Base-by-base conservation (phyloP, 1,140 invertebrate species). In the Conus ventricosus region DNA sequence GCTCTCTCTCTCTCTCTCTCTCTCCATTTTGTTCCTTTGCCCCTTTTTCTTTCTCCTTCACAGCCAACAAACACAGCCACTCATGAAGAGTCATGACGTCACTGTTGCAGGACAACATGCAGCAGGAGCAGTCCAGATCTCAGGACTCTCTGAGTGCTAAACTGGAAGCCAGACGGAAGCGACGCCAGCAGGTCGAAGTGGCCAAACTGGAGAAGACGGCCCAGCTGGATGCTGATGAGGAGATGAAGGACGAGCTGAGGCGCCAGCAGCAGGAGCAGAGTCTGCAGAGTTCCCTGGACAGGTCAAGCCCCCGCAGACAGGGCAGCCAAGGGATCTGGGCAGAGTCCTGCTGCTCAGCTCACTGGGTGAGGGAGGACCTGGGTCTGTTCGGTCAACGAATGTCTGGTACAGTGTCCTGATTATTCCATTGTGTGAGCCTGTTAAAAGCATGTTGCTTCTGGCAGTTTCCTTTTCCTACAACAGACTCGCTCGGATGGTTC, bases 151-250 rank as follows among this genome's bases (percentile, higher is more conserved):
- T 95, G 25, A 67, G 92, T 80, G 91, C 93, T 4, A 94, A 93
- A 85, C 90, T 95, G 23, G 93, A 93, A 53, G 94, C 94, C 0
- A 88, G 94, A 17, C 90, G 91, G 54, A 92, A 94, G 60, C 92
- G 91, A 76, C 87, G 91, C 8, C 84, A 92, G 20, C 91, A 91
- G 10, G 90, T 90, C 0, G 93, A 91, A 78, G 90, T 90, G 60
- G 93, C 94, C 15, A 91, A 91, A 76, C 84, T 94, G 25, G 92
- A 93, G 84, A 94, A 93, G 89, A 90, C 92, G 25, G 87, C 87
- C 15, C 89, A 91, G 57, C 81, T 92, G 63, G 92, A 93, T n/a
- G 88, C 88, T 5, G 91, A 94, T 88, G 89, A 90, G 54, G 84
- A 92, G 55, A 86, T 92, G 85, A 88, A 80, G 67, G 88, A 90